Evolutionary conservation across 2,888 invertebrate genomes (phyloP), one percentile per base, ranked within the genome.

Genomic region (Plebejus melissa): DNA sequence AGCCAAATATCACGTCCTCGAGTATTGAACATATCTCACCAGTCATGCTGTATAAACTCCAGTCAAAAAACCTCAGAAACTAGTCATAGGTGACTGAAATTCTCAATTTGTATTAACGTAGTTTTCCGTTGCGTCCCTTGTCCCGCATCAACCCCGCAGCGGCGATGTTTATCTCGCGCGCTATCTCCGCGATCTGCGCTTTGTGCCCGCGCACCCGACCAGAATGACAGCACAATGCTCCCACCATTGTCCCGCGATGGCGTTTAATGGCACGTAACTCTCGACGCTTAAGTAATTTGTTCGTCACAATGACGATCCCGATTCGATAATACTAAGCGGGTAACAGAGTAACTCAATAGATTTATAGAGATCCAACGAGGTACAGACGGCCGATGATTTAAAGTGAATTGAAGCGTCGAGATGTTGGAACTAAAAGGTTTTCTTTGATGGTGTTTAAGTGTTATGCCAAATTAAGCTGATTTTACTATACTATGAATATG

Each of bases 191-290:
- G 28, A 65, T 65, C 65, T 16, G 65, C 32, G 32, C 65, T 65
- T 65, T 65, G 32, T 65, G 16, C 32, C 65, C 65, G 65, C 65
- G 65, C 65, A 65, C 32, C 65, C 65, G 65, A 65, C 65, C 65
- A 65, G 65, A 65, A 65, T 65, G 32, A 9, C 65, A 65, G 65
- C 36, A 65, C 65, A 65, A 65, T 65, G 32, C 2, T 65, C 65
- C 13, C 32, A 65, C 65, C 1, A 65, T 65, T 65, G 65, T 65
- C 32, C 65, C 65, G 65, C 32, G 65, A 65, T 36, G 65, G 65
- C 36, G 65, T 65, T 65, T 65, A 65, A 65, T 65, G 13, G 65
- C 32, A 32, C 32, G 65, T 32, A 65, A 65, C 65, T 65, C 65
- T 65, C 32, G 65, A 36, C 32, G 65, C 65, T 65, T 65, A 65